Evolutionary conservation across 1,140 invertebrate genomes (phyloP), one percentile per base, ranked within the genome.

Genomic region (Drosophila melanogaster): DNA sequence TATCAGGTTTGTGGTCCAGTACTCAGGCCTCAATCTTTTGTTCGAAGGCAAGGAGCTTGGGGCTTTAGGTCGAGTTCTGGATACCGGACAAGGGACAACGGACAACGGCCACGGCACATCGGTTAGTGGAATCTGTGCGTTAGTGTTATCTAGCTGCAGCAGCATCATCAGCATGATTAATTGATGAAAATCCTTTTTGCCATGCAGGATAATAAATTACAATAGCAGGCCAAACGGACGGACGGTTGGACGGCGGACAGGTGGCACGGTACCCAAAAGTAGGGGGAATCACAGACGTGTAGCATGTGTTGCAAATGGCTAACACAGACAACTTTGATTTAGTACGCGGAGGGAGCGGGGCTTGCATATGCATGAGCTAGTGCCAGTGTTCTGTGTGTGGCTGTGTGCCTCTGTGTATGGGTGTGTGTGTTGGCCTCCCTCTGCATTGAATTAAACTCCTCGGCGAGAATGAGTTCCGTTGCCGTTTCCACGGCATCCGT

Each of bases 141-240:
- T 66, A 61, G 77, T 64, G 58, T 59, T 84, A 61, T 84, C 44
- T 74, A 70, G 85, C 74, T 86, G 81, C 81, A 87, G 54, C 56
- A 58, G 66, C 77, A 86, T 83, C 84, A 81, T 83, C 81, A 87
- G 76, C 84, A 89, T 87, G 84, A 87, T 87, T 87, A 87, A 87
- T 87, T 87, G 84, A 87, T 87, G 84, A 89, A 87, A 87, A 87
- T 87, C 84, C 84, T 75, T 87, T 89, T 79, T 87, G 77, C 84
- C 84, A 87, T 87, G 84, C 84, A 87, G 84, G 79, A 87, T 89
- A 87, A 87, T 87, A 87, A 87, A 87, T 87, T 84, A 87, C 84
- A 83, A 87, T 83, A 84, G 64, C 37, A n/a, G 47, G 24, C 26
- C 26, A 30, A 49, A 15, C 47, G 47, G 26, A 33, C 26, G 24